phyloP scores from a whole-genome alignment of 2,113 vertebrate species.

The Athene noctua region DNA sequence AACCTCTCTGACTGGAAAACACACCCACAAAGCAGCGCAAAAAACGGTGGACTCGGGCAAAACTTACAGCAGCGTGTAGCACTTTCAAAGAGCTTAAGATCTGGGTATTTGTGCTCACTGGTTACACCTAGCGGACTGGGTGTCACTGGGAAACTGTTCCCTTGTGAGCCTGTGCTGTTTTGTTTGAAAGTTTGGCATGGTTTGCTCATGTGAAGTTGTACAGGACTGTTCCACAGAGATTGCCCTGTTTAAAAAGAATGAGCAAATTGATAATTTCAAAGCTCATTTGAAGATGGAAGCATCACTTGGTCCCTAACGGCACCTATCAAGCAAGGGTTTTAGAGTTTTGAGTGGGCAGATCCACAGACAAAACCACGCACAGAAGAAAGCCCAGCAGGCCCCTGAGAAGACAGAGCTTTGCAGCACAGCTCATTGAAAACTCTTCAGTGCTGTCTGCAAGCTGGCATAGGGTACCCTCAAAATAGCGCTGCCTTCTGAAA shows the following conservation, averaged over 20 bases:
- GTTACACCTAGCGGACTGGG: not conserved
- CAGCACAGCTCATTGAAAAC: accelerated
- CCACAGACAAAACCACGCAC: not conserved
- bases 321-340: not conserved
- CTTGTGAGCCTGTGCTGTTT: not conserved
- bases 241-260: not conserved
- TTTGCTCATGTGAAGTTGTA: not conserved
- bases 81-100: not conserved
- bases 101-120: not conserved
- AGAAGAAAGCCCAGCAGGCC: not conserved
- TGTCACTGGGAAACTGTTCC: not conserved
- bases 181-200: not conserved
- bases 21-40: not conserved
- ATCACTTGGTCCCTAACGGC: not conserved
- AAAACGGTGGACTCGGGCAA: not conserved
- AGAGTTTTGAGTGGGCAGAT: not conserved
- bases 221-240: not conserved
- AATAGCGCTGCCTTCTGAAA: not conserved
- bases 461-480: not conserved
- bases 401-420: not conserved
- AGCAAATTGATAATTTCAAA: not conserved
- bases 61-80: not conserved
- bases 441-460: not conserved
- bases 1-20: constrained; percentile 19
- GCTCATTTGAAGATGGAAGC: not conserved